Conservation (phyloP, 2,113 vertebrate genomes). For the Aspiorhynchus laticeps region DNA sequence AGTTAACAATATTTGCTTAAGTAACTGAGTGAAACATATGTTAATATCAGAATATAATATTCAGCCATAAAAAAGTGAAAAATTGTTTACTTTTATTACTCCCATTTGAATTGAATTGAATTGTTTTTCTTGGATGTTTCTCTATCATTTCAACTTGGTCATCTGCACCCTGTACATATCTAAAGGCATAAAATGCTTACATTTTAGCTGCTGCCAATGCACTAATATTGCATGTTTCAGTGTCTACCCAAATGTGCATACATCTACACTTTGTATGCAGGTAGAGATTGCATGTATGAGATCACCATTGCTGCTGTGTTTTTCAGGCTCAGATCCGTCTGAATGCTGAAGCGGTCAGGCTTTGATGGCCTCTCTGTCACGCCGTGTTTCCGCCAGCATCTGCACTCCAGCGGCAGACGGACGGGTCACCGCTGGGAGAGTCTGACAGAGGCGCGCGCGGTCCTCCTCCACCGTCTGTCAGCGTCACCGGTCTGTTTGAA, state of each 20-base stretch:
- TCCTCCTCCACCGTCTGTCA: constrained; percentile 51
- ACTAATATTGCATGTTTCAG: background rate
- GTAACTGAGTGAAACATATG: no score
- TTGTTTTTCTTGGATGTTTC: background rate
- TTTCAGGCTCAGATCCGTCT: background rate
- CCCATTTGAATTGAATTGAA: no score
- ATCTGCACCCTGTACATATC: background rate
- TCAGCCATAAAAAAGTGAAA: no score
- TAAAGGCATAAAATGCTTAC: background rate
- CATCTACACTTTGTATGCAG: no score
- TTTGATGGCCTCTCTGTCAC: constrained; percentile 23
- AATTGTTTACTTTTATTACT: no score
- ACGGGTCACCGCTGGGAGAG: constrained; percentile 47
- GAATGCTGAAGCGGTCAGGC: background rate
- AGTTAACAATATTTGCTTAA: no score
- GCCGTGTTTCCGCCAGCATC: constrained; percentile 23
- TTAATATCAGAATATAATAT: no score
- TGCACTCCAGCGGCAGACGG: constrained; percentile 43
- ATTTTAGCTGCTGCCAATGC: background rate
- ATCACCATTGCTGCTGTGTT: background rate
- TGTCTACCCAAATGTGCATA: no score
- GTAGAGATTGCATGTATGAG: background rate
- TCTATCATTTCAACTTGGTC: background rate
- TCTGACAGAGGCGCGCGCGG: constrained; percentile 4
- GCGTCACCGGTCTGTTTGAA: constrained; percentile 49